phyloP scores from a whole-genome alignment of 1,140 invertebrate species.

The Zaprionus gabonicus region DNA sequence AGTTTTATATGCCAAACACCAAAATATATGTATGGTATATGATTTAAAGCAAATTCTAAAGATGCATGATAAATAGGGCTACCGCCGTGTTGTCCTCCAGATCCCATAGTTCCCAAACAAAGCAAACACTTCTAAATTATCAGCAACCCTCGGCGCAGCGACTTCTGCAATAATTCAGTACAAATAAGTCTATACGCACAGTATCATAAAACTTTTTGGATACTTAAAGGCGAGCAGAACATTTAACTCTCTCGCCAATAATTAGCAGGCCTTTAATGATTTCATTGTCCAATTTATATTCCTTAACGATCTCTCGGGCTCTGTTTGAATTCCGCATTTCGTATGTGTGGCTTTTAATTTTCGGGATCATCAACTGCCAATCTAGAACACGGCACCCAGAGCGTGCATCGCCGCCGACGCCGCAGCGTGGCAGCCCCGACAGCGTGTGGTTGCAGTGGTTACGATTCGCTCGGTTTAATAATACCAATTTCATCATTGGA shows the following conservation, averaged over 20 bases:
- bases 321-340: constrained; percentile 58
- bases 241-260: constrained; percentile 60
- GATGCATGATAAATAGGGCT: background rate
- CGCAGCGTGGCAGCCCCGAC: constrained; percentile 16
- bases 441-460: constrained; percentile 43
- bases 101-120: background rate
- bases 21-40: background rate
- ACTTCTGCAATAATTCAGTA: background rate
- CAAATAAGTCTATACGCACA: constrained; percentile 18
- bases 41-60: background rate
- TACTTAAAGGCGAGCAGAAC: constrained; percentile 55
- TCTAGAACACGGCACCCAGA: constrained; percentile 34
- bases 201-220: constrained; percentile 37
- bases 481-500: constrained; percentile 79
- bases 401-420: constrained; percentile 31
- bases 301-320: constrained; percentile 66
- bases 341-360: constrained; percentile 78
- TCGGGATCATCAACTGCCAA: constrained; percentile 61
- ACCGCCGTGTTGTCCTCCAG: background rate
- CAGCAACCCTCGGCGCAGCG: background rate
- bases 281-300: constrained; percentile 83
- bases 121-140: background rate
- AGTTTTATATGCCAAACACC: constrained; percentile 8
- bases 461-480: constrained; percentile 75
- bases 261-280: constrained; percentile 80